These are phyloP conservation scores for Rhadina sibilatrix DNA, from an alignment of 2,113 vertebrate species.

Conservation along the genomic window DNA sequence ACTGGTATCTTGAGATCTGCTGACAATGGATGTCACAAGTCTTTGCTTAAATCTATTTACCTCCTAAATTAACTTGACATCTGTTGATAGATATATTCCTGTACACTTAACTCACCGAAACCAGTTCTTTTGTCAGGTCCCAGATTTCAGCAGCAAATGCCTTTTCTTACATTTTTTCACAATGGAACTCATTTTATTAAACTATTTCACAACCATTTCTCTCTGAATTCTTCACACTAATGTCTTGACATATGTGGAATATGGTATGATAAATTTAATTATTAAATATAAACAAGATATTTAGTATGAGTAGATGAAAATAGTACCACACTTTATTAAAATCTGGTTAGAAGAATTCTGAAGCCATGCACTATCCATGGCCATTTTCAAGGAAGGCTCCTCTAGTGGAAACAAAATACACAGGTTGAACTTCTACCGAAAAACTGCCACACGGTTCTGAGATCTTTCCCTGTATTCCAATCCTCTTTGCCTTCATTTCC, in stretches of 20 bases:
- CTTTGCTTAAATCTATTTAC: slow-evolving; percentile 40
- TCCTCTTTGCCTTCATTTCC: neutral
- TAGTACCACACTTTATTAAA: neutral
- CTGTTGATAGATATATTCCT: slow-evolving; percentile 44
- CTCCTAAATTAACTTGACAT: slow-evolving; percentile 58
- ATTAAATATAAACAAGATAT: neutral
- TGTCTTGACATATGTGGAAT: neutral
- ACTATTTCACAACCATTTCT: neutral
- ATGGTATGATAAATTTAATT: neutral
- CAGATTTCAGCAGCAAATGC: neutral
- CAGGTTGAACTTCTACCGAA: neutral
- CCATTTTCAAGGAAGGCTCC: neutral
- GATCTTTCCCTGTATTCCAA: neutral
- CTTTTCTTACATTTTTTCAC: neutral
- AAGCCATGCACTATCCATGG: neutral
- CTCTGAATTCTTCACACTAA: neutral
- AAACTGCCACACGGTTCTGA: neutral
- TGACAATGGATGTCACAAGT: slow-evolving; percentile 51
- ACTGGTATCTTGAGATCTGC: slow-evolving; percentile 29
- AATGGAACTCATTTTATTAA: neutral
- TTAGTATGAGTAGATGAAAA: neutral
- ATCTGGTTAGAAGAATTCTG: neutral
- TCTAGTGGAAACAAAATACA: neutral
- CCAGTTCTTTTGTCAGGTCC: neutral
- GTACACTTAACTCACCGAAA: neutral